phyloP scores from a whole-genome alignment of 2,888 invertebrate species.

The Megalurothrips usitatus region DNA sequence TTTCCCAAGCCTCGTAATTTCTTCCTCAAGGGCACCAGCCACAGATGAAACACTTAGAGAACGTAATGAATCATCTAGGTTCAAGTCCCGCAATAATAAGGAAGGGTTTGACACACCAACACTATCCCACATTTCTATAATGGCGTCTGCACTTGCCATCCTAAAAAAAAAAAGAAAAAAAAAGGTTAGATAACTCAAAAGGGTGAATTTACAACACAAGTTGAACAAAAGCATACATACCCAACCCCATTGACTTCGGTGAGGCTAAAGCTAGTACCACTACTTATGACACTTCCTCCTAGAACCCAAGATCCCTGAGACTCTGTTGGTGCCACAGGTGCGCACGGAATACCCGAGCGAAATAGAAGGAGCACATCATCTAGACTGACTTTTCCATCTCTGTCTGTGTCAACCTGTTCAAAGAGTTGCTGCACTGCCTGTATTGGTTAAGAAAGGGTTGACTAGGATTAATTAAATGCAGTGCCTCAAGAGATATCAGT shows the following conservation, averaged over 20 bases:
- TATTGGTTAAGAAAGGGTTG: constrained; percentile 33
- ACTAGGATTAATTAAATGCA: constrained; percentile 56
- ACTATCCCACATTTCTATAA: constrained; percentile 69
- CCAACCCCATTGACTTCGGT: constrained; percentile 15
- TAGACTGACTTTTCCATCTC: constrained; percentile 60
- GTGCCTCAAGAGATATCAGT: constrained; percentile 62
- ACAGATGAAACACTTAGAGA: constrained; percentile 57
- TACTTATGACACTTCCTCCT: constrained; percentile 27
- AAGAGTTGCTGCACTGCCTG: constrained; percentile 58
- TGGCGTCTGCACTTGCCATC: constrained; percentile 47
- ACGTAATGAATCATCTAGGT: constrained; percentile 54
- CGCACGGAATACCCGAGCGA: constrained; percentile 48
- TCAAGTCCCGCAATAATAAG: constrained; percentile 61
- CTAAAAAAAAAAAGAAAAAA: constrained; percentile 30
- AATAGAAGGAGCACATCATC: constrained; percentile 61
- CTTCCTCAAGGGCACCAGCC: constrained; percentile 64
- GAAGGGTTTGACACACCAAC: constrained; percentile 63
- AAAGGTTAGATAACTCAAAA: not conserved
- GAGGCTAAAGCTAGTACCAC: constrained; percentile 30
- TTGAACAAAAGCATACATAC: constrained; percentile 29
- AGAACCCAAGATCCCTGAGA: constrained; percentile 15
- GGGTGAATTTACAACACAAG: constrained; percentile 22
- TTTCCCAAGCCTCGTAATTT: constrained; percentile 46
- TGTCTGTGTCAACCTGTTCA: constrained; percentile 59
- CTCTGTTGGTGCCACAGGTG: constrained; percentile 25